Evolutionary conservation across 2,797 vertebrate species (phyloP).

Genomic region (Squalus acanthias): DNA sequence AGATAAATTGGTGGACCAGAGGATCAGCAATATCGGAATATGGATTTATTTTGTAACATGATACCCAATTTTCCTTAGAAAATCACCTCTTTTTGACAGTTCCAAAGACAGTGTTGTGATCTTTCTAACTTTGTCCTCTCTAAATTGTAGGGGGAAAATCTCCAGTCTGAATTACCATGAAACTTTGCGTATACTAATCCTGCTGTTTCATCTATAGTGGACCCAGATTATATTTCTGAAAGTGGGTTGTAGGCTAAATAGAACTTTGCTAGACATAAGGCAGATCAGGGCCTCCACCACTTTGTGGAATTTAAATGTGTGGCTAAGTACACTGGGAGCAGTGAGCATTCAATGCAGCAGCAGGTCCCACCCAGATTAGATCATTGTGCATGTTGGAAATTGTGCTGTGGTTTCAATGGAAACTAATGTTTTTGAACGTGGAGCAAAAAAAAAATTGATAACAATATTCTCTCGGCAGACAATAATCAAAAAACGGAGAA

Average conservation of each 20-base stretch:
- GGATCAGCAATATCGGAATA: not conserved
- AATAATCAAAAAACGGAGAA: not conserved
- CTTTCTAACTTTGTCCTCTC: not conserved
- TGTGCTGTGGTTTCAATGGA: not conserved
- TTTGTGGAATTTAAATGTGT: not conserved
- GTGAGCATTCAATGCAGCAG: not conserved
- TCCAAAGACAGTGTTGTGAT: not conserved
- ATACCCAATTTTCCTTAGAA: not conserved
- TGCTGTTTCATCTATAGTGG: not conserved
- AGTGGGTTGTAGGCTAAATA: not conserved
- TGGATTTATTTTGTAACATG: not conserved
- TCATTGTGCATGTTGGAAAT: not conserved
- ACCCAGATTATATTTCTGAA: not conserved
- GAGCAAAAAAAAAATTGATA: not conserved
- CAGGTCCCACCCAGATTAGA: not conserved
- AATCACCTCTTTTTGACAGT: not conserved
- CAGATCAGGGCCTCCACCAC: not conserved
- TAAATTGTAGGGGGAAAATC: not conserved
- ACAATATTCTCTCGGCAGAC: not conserved
- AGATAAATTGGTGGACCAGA: not conserved
- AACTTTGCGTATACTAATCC: not conserved
- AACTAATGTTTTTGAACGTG: not conserved
- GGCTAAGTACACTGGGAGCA: not conserved
- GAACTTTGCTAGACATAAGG: not conserved
- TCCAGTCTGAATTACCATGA: not conserved